A percentile compares a stretch with the other conserved stretches of the same genome.
These are phyloP conservation scores for Meghimatium bilineatum DNA, from an alignment of 2,888 invertebrate species.

Conservation along the genomic window DNA sequence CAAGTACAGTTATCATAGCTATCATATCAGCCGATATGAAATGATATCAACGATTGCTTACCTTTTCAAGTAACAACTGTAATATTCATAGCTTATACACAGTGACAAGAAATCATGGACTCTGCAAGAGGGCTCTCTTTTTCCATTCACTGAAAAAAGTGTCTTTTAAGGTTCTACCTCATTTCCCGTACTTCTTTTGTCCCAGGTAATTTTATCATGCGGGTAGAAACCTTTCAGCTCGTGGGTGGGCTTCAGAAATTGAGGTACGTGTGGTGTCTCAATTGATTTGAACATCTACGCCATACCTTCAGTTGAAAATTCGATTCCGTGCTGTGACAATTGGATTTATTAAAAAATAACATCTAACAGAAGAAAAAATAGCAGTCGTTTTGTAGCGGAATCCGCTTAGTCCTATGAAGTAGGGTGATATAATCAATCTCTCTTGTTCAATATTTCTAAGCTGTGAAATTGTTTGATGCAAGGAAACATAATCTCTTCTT, in stretches of 20 bases:
- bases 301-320: background rate
- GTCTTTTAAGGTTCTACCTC: background rate
- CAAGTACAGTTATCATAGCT: background rate
- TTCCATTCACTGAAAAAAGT: background rate
- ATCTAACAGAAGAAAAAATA: background rate
- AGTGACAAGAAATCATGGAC: background rate
- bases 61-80: background rate
- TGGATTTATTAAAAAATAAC: conserved; percentile 15
- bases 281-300: background rate
- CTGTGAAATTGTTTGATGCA: background rate
- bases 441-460: background rate
- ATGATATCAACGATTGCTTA: background rate
- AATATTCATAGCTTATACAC: conserved; percentile 9
- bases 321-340: background rate
- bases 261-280: background rate
- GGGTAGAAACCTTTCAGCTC: background rate
- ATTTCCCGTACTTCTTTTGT: conserved; percentile 3
- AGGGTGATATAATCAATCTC: background rate
- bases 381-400: background rate
- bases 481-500: background rate
- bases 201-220: conserved; percentile 5
- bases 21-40: background rate
- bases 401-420: background rate
- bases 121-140: background rate
- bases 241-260: background rate